phyloP scores from a whole-genome alignment of 2,888 invertebrate genomes.

The Drosophila nigricruria region DNA sequence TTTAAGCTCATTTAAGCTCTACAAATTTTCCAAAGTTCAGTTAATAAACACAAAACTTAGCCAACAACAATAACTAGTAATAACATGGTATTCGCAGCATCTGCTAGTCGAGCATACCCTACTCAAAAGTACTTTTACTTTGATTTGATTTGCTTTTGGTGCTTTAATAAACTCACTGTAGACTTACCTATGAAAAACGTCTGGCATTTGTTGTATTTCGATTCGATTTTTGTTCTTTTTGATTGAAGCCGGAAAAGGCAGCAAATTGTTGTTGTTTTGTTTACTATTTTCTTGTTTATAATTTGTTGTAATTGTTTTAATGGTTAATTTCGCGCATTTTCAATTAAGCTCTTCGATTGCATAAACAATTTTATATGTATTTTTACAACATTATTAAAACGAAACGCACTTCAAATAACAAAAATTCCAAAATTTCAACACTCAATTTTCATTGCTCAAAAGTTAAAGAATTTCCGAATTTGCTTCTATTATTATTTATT shows the following conservation, averaged over 20 bases:
- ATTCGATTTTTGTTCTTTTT: background rate
- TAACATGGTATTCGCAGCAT: no score
- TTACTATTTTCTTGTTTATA: slow-evolving; percentile 56
- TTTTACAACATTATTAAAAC: slow-evolving; percentile 39
- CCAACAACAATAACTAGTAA: background rate
- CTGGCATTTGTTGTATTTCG: slow-evolving; percentile 38
- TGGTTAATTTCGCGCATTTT: slow-evolving; percentile 62
- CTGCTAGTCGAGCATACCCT: background rate
- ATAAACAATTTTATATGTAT: slow-evolving; percentile 54
- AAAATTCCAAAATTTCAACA: slow-evolving; percentile 5
- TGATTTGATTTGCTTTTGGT: slow-evolving; percentile 18
- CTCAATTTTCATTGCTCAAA: slow-evolving; percentile 5
- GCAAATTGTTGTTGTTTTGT: slow-evolving; percentile 39
- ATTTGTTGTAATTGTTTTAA: slow-evolving; percentile 71
- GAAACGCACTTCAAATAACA: slow-evolving; percentile 15
- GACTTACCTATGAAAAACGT: slow-evolving; percentile 51
- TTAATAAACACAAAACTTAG: background rate
- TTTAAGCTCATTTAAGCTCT: no score
- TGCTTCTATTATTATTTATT: slow-evolving; percentile 33
- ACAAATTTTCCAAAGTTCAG: background rate
- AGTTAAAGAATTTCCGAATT: slow-evolving; percentile 18
- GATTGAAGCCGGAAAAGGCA: slow-evolving; percentile 43
- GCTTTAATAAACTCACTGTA: slow-evolving; percentile 27
- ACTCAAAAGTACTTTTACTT: background rate
- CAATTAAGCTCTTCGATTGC: slow-evolving; percentile 26